A percentile compares a stretch with the other conserved stretches of the same genome.
Evolutionary conservation across 2,797 vertebrate species (phyloP).

Genomic region (Carduelis carduelis): DNA sequence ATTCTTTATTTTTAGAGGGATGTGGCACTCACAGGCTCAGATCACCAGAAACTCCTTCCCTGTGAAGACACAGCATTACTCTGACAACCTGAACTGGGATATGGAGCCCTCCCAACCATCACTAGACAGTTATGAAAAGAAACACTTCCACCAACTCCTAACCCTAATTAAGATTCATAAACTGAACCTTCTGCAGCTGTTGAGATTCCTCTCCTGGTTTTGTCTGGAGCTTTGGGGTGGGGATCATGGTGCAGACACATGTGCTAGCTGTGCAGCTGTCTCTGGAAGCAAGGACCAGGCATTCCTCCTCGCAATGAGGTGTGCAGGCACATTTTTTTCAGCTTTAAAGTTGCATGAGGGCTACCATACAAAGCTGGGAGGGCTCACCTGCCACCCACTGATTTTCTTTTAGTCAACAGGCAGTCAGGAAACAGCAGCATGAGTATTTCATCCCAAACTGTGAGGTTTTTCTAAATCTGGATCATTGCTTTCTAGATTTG

Average conservation of each 20-base stretch:
- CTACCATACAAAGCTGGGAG: neutral
- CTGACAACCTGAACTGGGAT: neutral
- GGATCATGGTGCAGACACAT: neutral
- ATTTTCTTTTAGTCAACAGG: neutral
- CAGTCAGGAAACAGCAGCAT: neutral
- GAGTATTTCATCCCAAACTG: neutral
- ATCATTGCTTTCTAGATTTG: neutral
- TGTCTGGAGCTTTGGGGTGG: neutral
- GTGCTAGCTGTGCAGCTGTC: conserved; percentile 49
- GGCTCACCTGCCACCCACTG: neutral
- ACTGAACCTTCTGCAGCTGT: conserved; percentile 20
- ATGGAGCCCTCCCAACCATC: neutral
- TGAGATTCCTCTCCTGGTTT: neutral
- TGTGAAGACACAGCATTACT: neutral
- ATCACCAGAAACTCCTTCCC: neutral
- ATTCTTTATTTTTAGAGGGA: neutral
- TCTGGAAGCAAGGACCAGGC: neutral
- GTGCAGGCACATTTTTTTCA: neutral
- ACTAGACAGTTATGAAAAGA: neutral
- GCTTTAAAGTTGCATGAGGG: neutral
- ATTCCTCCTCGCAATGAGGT: neutral
- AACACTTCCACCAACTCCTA: neutral
- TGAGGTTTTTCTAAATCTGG: neutral
- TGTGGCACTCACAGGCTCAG: neutral
- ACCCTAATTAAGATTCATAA: neutral